Evolutionary conservation across 2,113 vertebrate species (phyloP), one percentile per base, ranked within the genome.

Genomic region (Cepphus grylle): DNA sequence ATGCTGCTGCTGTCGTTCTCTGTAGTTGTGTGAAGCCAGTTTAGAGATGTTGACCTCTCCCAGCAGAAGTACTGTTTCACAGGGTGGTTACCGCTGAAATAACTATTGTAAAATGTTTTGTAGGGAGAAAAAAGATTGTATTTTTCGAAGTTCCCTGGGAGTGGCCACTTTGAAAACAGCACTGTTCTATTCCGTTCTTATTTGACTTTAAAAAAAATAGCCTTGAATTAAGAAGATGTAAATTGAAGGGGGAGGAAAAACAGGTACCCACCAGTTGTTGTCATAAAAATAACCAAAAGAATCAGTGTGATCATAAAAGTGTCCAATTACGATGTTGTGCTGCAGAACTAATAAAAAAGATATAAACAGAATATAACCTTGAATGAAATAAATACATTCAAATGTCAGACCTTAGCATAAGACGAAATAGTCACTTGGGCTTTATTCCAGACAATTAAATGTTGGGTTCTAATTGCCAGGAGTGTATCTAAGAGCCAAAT

Each of bases 351-450:
- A 91, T 85, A 81, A 95, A 93, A 69, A 67, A 59, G 52, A 45
- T 6, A 36, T 32, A 59, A 95, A 78, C 66, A 71, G 62, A 81
- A 71, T 18, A 36, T 93, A 94, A 95, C 90, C 93, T 94, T 95
- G 87, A 81, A 61, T 59, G 61, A 69, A 72, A 81, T 71, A 92
- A 96, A 96, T 74, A 19, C 47, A 45, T 71, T 45, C 49, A 79
- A 71, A 66, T 7, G 7, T 22, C 69, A 69, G 18, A 43, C 59
- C 59, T 17, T 26, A 43, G 81, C 49, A 18, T 5, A 66, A 53
- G 63, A 69, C 74, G 50, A 49, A 84, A 84, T 27, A 78, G 76
- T 86, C 65, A 30, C 56, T 38, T 42, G 76, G 86, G 82, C 86
- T 61, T 45, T 2, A 49, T 59, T 83, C 88, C 86, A 90, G 90